Evolutionary conservation across 2,797 vertebrate genomes (phyloP), one percentile per base, ranked within the genome.

Genomic region (Mus caroli): DNA sequence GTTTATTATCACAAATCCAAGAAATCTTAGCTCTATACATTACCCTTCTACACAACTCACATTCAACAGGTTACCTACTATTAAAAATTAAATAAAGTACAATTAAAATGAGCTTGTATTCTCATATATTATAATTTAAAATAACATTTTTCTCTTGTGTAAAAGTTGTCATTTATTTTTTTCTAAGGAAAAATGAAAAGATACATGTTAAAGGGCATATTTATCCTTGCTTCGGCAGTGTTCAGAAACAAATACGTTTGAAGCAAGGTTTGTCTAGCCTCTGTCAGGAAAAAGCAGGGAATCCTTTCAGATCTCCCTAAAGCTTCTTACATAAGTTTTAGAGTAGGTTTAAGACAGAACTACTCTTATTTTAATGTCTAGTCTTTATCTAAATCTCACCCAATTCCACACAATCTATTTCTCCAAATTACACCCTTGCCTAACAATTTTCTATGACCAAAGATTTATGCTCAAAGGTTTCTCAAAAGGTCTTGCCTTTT

Each of bases 31-130:
- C 54, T 95, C 77, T 91, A 64, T 0, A 7, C 69, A 87, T 50
- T 92, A 40, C 22, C 8, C 50, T 22, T 67, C n/a, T 14, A 7
- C 62, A 3, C 26, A n/a, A 10, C 13, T 88, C n/a, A 60, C 54
- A 85, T 73, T 90, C 96, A 97, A 96, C 95, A 97, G 92, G 95
- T 97, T 95, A 79, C 12, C 50, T 94, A 31, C 10, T 71, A 84
- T 92, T 78, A 92, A 78, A 88, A 87, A 58, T 52, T 89, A 71
- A 96, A 92, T 89, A 71, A 96, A 92, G 56, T 28, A 50, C 4
- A 3, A 60, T 54, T 71, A 67, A 64, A 94, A 78, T 24, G 62
- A 67, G 24, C 12, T 92, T 34, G 6, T 15, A 10, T 37, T 84
- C 91, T 93, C 64, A 83, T 12, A 77, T 28, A 34, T 0, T 37